Conservation (phyloP, 2,113 vertebrate genomes). For the Melanotaenia duboulayi region DNA sequence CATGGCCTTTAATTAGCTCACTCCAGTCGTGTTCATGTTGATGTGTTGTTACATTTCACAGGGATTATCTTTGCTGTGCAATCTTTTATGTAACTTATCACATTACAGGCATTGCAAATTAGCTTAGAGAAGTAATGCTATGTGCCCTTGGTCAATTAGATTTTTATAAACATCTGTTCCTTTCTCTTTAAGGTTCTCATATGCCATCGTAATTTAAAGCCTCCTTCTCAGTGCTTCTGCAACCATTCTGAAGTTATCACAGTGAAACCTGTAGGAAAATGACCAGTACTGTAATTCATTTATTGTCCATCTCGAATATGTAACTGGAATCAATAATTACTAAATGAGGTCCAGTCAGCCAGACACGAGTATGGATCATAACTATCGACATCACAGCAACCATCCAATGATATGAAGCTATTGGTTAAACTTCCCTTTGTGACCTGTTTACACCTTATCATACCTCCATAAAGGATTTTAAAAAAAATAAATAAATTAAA, state of each 20-base stretch:
- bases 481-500: too few relatives aligned
- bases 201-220: background rate
- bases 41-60: conserved; percentile 64
- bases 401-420: too few relatives aligned
- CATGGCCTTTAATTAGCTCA: conserved; percentile 62
- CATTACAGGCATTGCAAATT: conserved; percentile 16
- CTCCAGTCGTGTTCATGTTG: conserved; percentile 35
- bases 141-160: background rate
- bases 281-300: too few relatives aligned
- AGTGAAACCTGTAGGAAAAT: background rate
- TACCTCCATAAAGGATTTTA: too few relatives aligned
- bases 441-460: too few relatives aligned
- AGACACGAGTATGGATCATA: too few relatives aligned
- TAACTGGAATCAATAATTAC: too few relatives aligned
- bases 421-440: too few relatives aligned
- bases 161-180: conserved; percentile 5
- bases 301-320: too few relatives aligned
- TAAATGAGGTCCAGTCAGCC: too few relatives aligned
- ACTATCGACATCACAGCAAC: too few relatives aligned
- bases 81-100: conserved; percentile 40
- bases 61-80: conserved; percentile 50
- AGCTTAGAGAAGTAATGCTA: conserved; percentile 8
- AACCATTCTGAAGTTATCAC: background rate
- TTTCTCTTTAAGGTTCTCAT: conserved; percentile 4
- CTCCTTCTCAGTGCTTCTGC: background rate